Conservation (phyloP, 1,140 invertebrate species). For the Ips nitidus region DNA sequence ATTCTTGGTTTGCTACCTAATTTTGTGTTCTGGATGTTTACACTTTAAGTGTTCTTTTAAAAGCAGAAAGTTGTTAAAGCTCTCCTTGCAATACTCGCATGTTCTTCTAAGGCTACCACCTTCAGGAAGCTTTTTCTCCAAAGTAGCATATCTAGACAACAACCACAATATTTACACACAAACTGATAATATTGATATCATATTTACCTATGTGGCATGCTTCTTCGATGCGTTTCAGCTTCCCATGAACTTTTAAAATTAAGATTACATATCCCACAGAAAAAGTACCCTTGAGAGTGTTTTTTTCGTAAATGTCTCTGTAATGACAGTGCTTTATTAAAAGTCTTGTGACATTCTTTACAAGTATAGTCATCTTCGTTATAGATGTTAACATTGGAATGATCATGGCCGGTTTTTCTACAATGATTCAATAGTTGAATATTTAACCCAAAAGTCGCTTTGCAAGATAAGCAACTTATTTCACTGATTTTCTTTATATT, state of each 20-base stretch:
- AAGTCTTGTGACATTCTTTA: conserved; percentile 57
- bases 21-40: conserved; percentile 62
- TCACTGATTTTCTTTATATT: conserved; percentile 69
- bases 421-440: conserved; percentile 68
- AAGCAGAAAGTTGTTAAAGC: conserved; percentile 58
- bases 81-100: conserved; percentile 63
- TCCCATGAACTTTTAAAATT: conserved; percentile 63
- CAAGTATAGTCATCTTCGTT: conserved; percentile 52
- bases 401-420: conserved; percentile 56
- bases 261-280: conserved; percentile 67
- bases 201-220: conserved; percentile 59
- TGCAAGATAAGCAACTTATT: conserved; percentile 64
- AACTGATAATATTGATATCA: neutral
- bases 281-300: conserved; percentile 61
- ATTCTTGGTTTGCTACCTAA: conserved; percentile 50
- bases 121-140: conserved; percentile 29
- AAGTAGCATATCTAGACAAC: conserved; percentile 14
- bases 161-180: neutral
- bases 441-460: conserved; percentile 67
- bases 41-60: conserved; percentile 67
- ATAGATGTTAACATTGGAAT: conserved; percentile 26
- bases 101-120: conserved; percentile 51
- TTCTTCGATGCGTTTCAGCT: conserved; percentile 67
- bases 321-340: conserved; percentile 63
- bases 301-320: conserved; percentile 64